Evolutionary conservation across 2,113 vertebrate genomes (phyloP).

Genomic region (Lophochroa leadbeateri): DNA sequence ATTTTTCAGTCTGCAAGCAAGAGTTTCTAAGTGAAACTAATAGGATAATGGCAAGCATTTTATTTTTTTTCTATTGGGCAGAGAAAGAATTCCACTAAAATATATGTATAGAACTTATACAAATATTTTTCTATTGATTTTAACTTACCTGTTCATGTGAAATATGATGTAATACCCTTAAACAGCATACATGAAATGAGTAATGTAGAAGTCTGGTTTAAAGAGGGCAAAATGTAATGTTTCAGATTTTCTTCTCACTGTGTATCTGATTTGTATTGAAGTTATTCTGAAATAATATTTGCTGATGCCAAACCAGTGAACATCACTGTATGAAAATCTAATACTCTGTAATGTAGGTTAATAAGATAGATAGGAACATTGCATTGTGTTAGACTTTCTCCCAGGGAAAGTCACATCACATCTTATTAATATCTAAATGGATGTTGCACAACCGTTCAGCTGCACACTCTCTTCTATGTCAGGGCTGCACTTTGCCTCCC

Average conservation of each 20-base stretch:
- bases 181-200: background rate
- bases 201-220: background rate
- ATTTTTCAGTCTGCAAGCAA: background rate
- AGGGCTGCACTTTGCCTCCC: background rate
- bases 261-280: background rate
- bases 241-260: background rate
- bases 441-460: background rate
- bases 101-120: background rate
- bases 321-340: background rate
- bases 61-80: background rate
- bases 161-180: background rate
- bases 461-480: background rate
- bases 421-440: background rate
- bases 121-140: background rate
- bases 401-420: slow-evolving; percentile 10
- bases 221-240: background rate
- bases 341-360: background rate
- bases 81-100: background rate
- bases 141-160: background rate
- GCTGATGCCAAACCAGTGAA: background rate
- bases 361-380: background rate
- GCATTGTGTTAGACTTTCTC: slow-evolving; percentile 7
- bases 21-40: background rate
- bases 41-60: background rate
- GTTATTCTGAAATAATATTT: background rate